Evolutionary conservation across 2,113 vertebrate species (phyloP), one percentile per base, ranked within the genome.

Genomic region (Rhegmatorhina hoffmannsi): DNA sequence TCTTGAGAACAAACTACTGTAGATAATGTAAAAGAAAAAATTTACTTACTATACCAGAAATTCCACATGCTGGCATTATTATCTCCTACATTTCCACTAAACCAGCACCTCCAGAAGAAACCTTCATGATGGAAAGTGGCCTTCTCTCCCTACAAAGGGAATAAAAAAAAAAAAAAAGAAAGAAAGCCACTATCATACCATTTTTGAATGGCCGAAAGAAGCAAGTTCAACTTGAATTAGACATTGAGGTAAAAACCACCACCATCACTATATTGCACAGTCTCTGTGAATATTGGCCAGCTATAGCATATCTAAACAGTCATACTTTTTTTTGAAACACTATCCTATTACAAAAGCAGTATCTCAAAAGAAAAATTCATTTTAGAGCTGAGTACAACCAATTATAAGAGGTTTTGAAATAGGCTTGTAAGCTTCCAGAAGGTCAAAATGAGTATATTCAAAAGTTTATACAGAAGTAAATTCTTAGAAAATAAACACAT

Each of bases 91-190:
- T 94, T 80, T 18, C 98, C 98, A 83, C 62, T 94, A 96, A 99
- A 99, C 84, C 98, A 98, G 91, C 99, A 99, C 76, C 97, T 98
- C 99, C 99, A 99, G 97, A 99, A 99, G 91, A 99, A 99, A 21
- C 99, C 99, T 95, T 99, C 99, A 53, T 99, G 99, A 93, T 99
- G 98, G 74, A 98, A 98, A 85, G 94, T 98, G 52, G 98, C 88
- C 13, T 97, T 97, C 34, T 98, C 97, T 92, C 76, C 91, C 98
- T 98, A 50, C 1, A 63, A 21, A 62, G n/a, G 2, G 5, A 9
- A 15, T 4, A 16, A 43, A n/a, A 21, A 23, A n/a, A 58, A 23
- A 20, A 52, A 38, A 6, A 25, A 21, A 11, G 52, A 53, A 75
- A 47, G 29, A 3, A 59, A 62, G 8, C 9, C 4, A 46, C 76